Base-by-base conservation (phyloP, 2,797 vertebrate genomes). In the Telmatherina bonti region DNA sequence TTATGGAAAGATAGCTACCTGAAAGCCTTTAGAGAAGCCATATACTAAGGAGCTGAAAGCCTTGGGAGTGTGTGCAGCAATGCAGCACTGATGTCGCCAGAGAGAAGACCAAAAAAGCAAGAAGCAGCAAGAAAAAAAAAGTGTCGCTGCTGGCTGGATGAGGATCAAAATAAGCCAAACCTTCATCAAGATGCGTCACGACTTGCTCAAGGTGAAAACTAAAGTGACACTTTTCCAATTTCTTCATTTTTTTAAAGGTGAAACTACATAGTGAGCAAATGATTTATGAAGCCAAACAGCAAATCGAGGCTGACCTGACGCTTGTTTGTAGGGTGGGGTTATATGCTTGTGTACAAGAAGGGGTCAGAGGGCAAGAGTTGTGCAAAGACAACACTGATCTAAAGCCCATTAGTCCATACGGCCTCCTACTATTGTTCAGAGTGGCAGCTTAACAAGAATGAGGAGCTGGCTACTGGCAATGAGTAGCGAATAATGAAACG, bases 1-100 rank as follows among this genome's bases (percentile, higher is more conserved):
- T 51, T 73, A 87, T 83, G 79, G 85, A 74, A 79, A 70, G 78
- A 85, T 85, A 82, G 85, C 61, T 79, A 81, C 75, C 88, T 81
- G 76, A 77, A 85, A 83, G 82, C 73, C 43, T 58, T 70, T 66
- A 62, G 62, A 77, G 38, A 69, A 80, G 75, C 29, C 24, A 18
- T 64, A 81, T 58, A 74, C 62, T 27, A 12, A 53, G 58, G 54
- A 63, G 72, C 68, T 75, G 66, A 80, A 85, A 75, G 64, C 53
- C 7, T 49, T 74, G 33, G 43, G 53, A 81, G 81, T 82, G 70
- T 38, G 75, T 55, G 64, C 58, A 56, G 74, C 53, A 72, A 68
- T 41, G 59, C 57, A 54, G 5, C 60, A 51, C 68, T 79, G 62
- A 43, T 55, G 31, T 56, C 2, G 12, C 29, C 29, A 62, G 53